Percentiles rank a stretch among this genome's conserved stretches.
Conservation (phyloP, 2,797 vertebrate genomes). For the Gastrophryne carolinensis region DNA sequence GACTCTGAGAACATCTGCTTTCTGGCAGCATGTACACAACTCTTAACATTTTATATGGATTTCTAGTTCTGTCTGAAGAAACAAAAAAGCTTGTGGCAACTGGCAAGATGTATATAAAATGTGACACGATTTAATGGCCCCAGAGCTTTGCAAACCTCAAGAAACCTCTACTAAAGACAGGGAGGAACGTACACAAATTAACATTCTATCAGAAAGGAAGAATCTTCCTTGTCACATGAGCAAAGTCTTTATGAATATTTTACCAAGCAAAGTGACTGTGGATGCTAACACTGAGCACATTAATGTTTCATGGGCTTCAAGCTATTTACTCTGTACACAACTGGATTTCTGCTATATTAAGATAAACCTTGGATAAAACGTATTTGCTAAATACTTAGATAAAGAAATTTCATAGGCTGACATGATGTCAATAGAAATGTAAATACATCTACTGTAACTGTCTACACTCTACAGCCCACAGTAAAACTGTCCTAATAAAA, state of each 20-base stretch:
- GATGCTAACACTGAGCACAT: conserved; percentile 28
- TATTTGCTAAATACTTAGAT: neutral
- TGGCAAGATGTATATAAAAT: conserved; percentile 34
- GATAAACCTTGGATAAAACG: neutral
- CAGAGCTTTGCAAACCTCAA: conserved; percentile 41
- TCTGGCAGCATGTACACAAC: neutral
- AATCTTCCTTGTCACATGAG: conserved; percentile 27
- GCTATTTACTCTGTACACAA: neutral
- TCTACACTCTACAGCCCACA: too few species aligned
- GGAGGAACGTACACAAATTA: conserved; percentile 43
- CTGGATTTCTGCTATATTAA: neutral
- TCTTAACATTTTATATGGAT: neutral
- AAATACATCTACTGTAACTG: too few species aligned
- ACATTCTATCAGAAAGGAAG: conserved; percentile 15
- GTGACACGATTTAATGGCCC: conserved; percentile 40
- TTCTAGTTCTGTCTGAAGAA: conserved; percentile 14
- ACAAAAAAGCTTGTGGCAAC: conserved; percentile 35
- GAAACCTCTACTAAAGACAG: conserved; percentile 31
- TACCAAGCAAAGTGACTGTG: conserved; percentile 37
- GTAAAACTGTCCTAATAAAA: too few species aligned
- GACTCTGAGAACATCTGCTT: too few species aligned
- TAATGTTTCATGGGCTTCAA: conserved; percentile 31
- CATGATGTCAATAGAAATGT: too few species aligned
- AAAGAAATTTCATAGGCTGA: too few species aligned
- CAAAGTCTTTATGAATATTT: conserved; percentile 33